Evolutionary conservation across 1,140 invertebrate genomes (phyloP).

Genomic region (Copidosoma floridanum): DNA sequence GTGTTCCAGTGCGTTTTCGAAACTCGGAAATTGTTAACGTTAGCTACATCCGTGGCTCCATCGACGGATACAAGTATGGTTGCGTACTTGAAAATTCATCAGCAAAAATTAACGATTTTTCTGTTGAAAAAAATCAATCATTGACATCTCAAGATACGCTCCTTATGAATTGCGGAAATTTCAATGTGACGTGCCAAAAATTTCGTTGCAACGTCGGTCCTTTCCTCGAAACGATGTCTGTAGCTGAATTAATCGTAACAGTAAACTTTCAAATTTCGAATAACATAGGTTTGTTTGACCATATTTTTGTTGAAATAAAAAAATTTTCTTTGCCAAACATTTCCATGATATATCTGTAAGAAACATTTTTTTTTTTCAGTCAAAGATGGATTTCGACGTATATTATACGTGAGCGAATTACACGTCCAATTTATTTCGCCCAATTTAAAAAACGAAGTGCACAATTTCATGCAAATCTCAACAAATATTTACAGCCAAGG

Average conservation of each 20-base stretch:
- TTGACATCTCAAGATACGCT: constrained; percentile 36
- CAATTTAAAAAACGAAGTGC: constrained; percentile 23
- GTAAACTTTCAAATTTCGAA: constrained; percentile 35
- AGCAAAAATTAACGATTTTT: not conserved
- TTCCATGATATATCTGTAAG: no score
- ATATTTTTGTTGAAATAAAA: not conserved
- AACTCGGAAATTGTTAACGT: constrained; percentile 40
- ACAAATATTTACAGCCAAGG: constrained; percentile 44
- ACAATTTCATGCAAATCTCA: constrained; percentile 30
- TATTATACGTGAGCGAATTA: constrained; percentile 41
- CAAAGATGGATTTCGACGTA: no score
- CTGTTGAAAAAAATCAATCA: constrained; percentile 23
- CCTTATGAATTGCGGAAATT: constrained; percentile 42
- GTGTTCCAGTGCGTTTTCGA: constrained; percentile 39
- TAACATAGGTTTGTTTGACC: not conserved
- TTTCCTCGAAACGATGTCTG: constrained; percentile 31
- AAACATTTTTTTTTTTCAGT: no score
- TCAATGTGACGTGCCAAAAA: constrained; percentile 31
- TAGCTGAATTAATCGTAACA: constrained; percentile 35
- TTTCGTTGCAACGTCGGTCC: constrained; percentile 38
- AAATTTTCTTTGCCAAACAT: not conserved
- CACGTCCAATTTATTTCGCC: constrained; percentile 35
- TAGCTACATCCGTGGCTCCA: constrained; percentile 33
- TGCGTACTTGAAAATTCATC: not conserved
- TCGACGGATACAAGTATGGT: constrained; percentile 27